Evolutionary conservation across 2,888 invertebrate genomes (phyloP).

Genomic region (Galeopsomyia nigrocyanea): DNA sequence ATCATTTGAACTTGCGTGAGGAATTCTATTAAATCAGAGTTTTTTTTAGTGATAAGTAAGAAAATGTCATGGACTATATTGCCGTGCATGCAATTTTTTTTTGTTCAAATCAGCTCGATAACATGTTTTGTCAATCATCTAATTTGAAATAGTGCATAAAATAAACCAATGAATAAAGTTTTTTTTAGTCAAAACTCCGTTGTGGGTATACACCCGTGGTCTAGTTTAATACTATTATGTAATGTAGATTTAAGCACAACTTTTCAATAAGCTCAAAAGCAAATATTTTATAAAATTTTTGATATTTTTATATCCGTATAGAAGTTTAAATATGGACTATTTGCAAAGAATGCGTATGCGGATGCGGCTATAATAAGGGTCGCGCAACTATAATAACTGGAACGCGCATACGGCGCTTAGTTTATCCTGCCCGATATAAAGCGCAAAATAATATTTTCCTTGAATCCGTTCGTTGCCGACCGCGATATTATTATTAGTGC

Average conservation of each 20-base stretch:
- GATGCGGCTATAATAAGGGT: background rate
- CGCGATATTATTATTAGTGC: slow-evolving; percentile 43
- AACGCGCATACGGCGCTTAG: slow-evolving; percentile 13
- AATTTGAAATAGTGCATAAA: too few relatives aligned
- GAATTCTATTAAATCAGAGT: slow-evolving; percentile 12
- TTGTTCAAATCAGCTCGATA: background rate
- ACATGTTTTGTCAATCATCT: slow-evolving; percentile 1
- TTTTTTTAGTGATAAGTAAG: background rate
- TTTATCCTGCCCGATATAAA: slow-evolving; percentile 13
- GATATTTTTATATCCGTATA: too few relatives aligned
- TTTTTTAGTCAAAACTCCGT: too few relatives aligned
- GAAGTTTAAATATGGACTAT: background rate
- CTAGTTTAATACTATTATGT: too few relatives aligned
- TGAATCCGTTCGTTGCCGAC: slow-evolving; percentile 26
- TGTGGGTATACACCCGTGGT: too few relatives aligned
- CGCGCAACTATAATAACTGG: slow-evolving; percentile 14
- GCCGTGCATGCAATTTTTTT: background rate
- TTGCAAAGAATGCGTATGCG: background rate
- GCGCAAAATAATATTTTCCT: slow-evolving; percentile 37
- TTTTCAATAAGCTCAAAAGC: too few relatives aligned
- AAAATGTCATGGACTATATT: slow-evolving; percentile 5
- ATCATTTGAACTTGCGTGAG: slow-evolving; percentile 14
- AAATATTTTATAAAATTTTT: too few relatives aligned
- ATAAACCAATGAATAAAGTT: background rate
- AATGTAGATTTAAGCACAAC: too few relatives aligned